Conservation (phyloP, 2,797 vertebrate species). For the Pteropus rufus region DNA sequence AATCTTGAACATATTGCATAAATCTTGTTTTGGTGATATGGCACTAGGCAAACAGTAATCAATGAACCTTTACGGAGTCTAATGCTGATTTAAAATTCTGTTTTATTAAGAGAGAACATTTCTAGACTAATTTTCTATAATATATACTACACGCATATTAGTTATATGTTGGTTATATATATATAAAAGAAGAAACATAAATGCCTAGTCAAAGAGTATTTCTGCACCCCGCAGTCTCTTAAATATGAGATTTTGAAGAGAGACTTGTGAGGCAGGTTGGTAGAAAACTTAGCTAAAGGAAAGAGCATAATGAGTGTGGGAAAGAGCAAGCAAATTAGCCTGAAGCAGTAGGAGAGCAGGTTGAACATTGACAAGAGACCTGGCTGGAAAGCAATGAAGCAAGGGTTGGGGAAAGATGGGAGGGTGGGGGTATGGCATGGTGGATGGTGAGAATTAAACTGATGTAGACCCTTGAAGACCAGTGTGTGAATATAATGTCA, state of each 20-base stretch:
- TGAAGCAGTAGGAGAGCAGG: background rate
- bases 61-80: background rate
- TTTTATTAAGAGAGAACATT: background rate
- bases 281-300: background rate
- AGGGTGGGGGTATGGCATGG: no score
- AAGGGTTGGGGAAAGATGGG: fast-evolving
- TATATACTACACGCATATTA: background rate
- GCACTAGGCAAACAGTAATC: background rate
- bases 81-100: background rate
- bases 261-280: background rate
- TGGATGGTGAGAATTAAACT: background rate
- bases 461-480: background rate
- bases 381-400: background rate
- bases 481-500: background rate
- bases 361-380: background rate
- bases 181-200: background rate
- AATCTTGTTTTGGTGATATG: background rate
- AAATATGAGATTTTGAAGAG: background rate
- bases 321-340: background rate
- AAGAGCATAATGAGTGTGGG: background rate
- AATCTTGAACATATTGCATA: background rate
- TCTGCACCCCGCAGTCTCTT: background rate
- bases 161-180: background rate
- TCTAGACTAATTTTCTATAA: background rate
- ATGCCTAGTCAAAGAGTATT: background rate